Conservation (phyloP, 2,113 vertebrate genomes). For the Protomyctophum bolini region DNA sequence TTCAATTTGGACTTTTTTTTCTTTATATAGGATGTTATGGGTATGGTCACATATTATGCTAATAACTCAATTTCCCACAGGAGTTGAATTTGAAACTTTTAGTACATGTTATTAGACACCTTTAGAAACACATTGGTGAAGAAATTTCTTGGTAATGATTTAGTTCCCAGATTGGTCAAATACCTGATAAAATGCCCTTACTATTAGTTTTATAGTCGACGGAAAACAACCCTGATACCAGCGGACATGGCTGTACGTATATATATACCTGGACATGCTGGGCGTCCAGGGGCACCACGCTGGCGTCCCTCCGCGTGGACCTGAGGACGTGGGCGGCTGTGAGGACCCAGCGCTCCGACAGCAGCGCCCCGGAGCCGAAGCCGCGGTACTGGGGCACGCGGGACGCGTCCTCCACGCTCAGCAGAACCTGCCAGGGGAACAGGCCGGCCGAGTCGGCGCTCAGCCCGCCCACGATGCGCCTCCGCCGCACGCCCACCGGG, state of each 20-base stretch:
- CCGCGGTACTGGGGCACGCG: conserved; percentile 89
- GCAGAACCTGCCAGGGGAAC: conserved; percentile 95
- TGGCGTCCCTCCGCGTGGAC: conserved; percentile 88
- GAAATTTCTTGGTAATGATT: too few relatives aligned
- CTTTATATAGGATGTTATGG: too few relatives aligned
- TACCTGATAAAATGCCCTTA: too few relatives aligned
- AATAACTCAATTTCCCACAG: too few relatives aligned
- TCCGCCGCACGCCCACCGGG: conserved; percentile 82
- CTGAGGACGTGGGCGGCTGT: conserved; percentile 92
- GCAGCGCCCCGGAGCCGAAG: conserved; percentile 95
- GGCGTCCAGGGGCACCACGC: conserved; percentile 85
- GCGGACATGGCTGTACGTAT: background rate
- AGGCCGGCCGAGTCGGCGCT: conserved; percentile 81
- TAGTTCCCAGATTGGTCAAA: too few relatives aligned
- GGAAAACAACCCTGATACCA: background rate
- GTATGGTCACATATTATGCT: too few relatives aligned
- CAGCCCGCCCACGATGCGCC: conserved; percentile 91
- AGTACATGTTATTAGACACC: too few relatives aligned
- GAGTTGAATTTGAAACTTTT: too few relatives aligned
- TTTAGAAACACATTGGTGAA: too few relatives aligned
- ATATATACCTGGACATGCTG: conserved; percentile 82
- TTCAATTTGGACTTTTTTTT: too few relatives aligned
- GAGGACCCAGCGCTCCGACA: conserved; percentile 90
- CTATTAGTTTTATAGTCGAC: too few relatives aligned
- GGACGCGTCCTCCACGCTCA: conserved; percentile 90